Evolutionary conservation across 2,113 vertebrate species (phyloP).

Genomic region (Eurystomus gularis): DNA sequence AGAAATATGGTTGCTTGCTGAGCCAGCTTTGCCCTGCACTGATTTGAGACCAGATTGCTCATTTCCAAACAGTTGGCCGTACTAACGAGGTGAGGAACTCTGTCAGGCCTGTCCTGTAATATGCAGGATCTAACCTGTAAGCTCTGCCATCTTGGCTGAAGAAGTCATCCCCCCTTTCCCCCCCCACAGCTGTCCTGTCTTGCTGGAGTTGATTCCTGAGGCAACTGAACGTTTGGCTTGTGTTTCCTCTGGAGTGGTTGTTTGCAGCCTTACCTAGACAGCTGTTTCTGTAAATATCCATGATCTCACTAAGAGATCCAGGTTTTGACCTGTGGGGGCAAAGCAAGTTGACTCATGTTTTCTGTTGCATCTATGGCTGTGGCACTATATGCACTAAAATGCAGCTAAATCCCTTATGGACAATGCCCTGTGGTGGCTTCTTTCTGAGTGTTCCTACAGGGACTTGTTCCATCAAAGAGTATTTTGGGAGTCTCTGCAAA

Average conservation of each 20-base stretch:
- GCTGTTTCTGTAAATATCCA: neutral
- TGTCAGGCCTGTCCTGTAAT: neutral
- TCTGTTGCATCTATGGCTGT: neutral
- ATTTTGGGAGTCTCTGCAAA: neutral
- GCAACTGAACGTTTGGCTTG: too few species aligned
- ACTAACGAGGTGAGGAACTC: neutral
- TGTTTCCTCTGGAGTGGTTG: neutral
- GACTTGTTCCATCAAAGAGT: neutral
- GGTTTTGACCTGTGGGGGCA: neutral
- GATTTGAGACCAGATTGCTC: neutral
- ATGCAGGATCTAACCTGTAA: neutral
- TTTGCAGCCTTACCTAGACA: neutral
- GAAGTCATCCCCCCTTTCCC: too few species aligned
- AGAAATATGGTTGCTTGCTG: neutral
- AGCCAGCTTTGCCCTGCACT: neutral
- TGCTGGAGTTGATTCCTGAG: neutral
- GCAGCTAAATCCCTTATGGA: neutral
- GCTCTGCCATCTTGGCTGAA: neutral
- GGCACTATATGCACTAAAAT: neutral
- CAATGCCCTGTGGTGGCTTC: fast-evolving
- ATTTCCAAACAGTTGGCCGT: neutral
- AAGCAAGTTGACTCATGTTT: neutral
- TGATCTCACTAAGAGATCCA: neutral
- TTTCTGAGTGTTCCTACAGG: neutral
- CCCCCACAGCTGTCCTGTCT: neutral